Evolutionary conservation across 2,888 invertebrate genomes (phyloP), one percentile per base, ranked within the genome.

Genomic region (Acanthosoma haemorrhoidale): DNA sequence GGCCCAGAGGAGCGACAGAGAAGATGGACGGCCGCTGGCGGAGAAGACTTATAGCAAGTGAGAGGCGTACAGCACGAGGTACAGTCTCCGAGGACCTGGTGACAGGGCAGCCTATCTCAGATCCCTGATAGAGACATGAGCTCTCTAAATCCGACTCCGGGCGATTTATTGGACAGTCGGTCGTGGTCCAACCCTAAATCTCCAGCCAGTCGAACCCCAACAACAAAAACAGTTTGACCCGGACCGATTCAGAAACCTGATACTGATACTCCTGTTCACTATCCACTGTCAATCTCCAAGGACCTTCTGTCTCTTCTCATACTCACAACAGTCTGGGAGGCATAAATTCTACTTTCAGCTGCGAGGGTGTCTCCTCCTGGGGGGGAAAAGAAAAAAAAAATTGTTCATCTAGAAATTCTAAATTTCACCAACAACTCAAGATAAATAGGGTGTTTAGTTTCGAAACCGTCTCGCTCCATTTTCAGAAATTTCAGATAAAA

Each of bases 221-320:
- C 32, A 36, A 61, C 61, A 61, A 61, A 61, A 61, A 61, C 34
- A 61, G 11, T 36, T 36, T 34, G 61, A 61, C 18, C 36, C 61
- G 13, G n/a, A 34, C 31, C 61, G 61, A 61, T 61, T 21, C 61
- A 21, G 61, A 36, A 61, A 61, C 61, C 61, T n/a, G 61, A 61
- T 61, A 61, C 61, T 18, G 61, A 61, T 61, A 36, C 36, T 34
- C 61, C 36, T 21, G 61, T 21, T 36, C 61, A 61, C 61, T 61
- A 61, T 61, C 61, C 61, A 21, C 32, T 36, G 21, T 36, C 61
- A 36, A 34, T 36, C 32, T 61, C 61, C 36, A 36, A 15, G 15
- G 18, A 31, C 36, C 61, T 61, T 61, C 61, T 21, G 61, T 21
- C 61, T 61, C 36, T 36, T 36, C 21, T 21, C 18, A n/a, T 36